Percentiles rank a stretch among this genome's conserved stretches.
Conservation (phyloP, 2,888 invertebrate genomes). For the Cordylochernes scorpioides region DNA sequence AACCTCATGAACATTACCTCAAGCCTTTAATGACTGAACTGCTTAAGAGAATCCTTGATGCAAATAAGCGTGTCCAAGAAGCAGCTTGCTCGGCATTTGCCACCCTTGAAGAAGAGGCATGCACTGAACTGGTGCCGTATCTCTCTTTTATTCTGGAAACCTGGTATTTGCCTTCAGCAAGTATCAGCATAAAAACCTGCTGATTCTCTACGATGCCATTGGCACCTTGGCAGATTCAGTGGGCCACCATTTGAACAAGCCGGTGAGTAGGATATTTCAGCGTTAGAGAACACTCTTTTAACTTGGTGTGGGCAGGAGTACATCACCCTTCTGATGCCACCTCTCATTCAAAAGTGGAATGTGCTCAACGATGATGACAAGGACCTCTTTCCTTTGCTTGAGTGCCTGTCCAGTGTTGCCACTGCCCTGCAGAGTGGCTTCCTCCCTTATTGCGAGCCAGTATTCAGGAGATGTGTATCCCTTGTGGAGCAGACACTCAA, state of each 20-base stretch:
- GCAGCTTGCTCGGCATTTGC: conserved; percentile 98
- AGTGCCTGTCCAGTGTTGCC: conserved; percentile 91
- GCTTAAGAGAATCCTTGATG: conserved; percentile 72
- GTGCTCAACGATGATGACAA: conserved; percentile 90
- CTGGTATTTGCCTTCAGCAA: conserved; percentile 86
- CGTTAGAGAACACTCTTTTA: too few species aligned
- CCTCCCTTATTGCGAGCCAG: conserved; percentile 89
- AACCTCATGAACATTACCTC: conserved; percentile 74
- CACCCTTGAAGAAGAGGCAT: conserved; percentile 92
- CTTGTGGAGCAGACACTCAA: conserved; percentile 85
- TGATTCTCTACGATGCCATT: conserved; percentile 93
- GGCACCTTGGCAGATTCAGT: conserved; percentile 95
- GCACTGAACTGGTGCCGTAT: conserved; percentile 89
- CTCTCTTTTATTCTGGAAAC: conserved; percentile 83
- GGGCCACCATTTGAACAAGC: conserved; percentile 81
- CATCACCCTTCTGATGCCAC: conserved; percentile 87
- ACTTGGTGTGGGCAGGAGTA: too few species aligned
- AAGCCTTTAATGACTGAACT: conserved; percentile 83
- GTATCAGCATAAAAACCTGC: conserved; percentile 75
- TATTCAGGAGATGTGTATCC: conserved; percentile 79
- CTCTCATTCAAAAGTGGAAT: conserved; percentile 93
- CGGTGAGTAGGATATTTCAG: too few species aligned
- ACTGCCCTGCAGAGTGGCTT: conserved; percentile 89
- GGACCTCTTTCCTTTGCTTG: conserved; percentile 82
- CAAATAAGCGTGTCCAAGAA: conserved; percentile 92